Conservation (phyloP, 2,888 invertebrate species). For the Micoletzkya japonica region DNA sequence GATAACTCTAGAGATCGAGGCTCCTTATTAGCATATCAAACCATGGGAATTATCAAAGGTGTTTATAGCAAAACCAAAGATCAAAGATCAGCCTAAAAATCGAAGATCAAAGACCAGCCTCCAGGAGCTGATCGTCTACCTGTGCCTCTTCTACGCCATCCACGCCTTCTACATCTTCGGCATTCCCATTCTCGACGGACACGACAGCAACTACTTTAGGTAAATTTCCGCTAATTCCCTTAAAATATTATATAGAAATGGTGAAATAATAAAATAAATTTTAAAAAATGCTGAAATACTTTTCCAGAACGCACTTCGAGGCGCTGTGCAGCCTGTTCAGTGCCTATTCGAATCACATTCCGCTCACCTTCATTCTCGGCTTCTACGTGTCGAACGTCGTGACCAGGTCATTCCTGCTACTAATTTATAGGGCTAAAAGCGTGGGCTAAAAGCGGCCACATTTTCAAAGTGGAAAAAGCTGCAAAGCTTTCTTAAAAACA, state of each 20-base stretch:
- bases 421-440: too few relatives aligned
- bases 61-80: background rate
- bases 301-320: conserved; percentile 38
- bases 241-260: background rate
- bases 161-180: conserved; percentile 38
- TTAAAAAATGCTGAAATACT: too few relatives aligned
- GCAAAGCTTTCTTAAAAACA: too few relatives aligned
- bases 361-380: conserved; percentile 51
- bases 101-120: background rate
- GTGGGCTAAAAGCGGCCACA: too few relatives aligned
- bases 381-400: conserved; percentile 56
- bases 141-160: conserved; percentile 42
- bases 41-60: too few relatives aligned
- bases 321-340: conserved; percentile 43
- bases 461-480: too few relatives aligned
- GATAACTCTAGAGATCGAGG: too few relatives aligned
- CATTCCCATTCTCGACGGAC: conserved; percentile 38
- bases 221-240: background rate
- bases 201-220: conserved; percentile 32
- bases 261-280: background rate
- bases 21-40: too few relatives aligned
- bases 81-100: background rate
- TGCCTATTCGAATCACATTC: conserved; percentile 50
- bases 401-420: too few relatives aligned
- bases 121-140: conserved; percentile 39